Evolutionary conservation across 2,797 vertebrate species (phyloP), one percentile per base, ranked within the genome.

Genomic region (Enteromius trimaculatus): DNA sequence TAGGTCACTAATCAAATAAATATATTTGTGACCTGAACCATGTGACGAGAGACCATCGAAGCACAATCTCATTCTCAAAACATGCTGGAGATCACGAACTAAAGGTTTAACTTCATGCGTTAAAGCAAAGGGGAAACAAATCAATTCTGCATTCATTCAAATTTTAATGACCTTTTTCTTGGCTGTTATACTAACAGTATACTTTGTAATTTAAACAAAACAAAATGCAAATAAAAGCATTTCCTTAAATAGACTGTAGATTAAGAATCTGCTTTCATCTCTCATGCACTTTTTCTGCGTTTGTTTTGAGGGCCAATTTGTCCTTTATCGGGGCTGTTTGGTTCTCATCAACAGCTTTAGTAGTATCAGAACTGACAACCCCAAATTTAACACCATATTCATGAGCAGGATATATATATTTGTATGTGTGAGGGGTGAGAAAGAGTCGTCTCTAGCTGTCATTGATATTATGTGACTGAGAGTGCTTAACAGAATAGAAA

Each of bases 321-420:
- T 89, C 87, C 88, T 88, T 82, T 87, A 70, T 62, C 34, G 19
- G 55, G 81, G 77, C 66, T 86, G 77, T 85, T 87, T 88, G 74
- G 74, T 39, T 87, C 83, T 76, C 80, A 84, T 89, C 86, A 85
- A 79, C 81, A 83, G 80, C 21, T 82, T 69, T 58, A 84, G 77
- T 39, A 34, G 66, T 58, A 87, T 87, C 81, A 86, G 84, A 89
- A 83, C 78, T 88, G 86, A 88, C 86, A 83, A 85, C 69, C 55
- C 79, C 29, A 78, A 82, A 82, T 79, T 75, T 86, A 77, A 37
- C 47, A 31, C 75, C 37, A 34, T 78, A 37, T 79, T 77, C 53
- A 53, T 75, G 74, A 75, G 44, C 68, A 44, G 77, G 58, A 68
- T 84, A 77, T 84, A 76, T 84, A 70, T 79, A 69, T 79, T 70